Percentiles rank a stretch among this genome's conserved stretches.
phyloP scores from a whole-genome alignment of 2,797 vertebrate species.

The Alca torda region DNA sequence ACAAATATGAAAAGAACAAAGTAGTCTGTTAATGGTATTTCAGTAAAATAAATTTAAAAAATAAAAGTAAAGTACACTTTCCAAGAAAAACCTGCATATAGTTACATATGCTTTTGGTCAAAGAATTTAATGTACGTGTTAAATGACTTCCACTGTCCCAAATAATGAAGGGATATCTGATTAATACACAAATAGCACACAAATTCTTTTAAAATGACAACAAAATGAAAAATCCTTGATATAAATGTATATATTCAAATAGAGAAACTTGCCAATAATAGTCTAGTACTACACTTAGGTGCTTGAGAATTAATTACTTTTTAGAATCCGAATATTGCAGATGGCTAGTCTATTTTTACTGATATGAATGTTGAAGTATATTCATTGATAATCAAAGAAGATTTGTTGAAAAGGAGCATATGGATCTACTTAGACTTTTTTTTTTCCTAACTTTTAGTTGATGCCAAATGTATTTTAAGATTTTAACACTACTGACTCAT shows the following conservation, averaged over 20 bases:
- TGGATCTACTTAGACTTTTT: neutral
- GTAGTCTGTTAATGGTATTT: neutral
- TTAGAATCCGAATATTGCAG: neutral
- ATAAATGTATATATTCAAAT: neutral
- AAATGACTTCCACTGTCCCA: neutral
- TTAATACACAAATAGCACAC: neutral
- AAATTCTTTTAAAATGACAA: neutral
- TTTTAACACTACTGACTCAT: neutral
- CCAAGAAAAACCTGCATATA: neutral
- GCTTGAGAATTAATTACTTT: neutral
- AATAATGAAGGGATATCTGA: neutral
- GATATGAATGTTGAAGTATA: neutral
- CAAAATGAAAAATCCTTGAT: neutral
- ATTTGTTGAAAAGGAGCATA: neutral
- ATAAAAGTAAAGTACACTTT: neutral
- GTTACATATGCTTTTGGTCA: neutral
- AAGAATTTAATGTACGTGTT: neutral
- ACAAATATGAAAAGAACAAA: neutral
- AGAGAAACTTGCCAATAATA: neutral
- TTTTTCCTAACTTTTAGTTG: neutral
- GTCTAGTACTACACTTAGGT: neutral
- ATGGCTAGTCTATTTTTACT: slow-evolving; percentile 22
- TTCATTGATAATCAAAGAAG: neutral
- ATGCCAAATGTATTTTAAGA: neutral
- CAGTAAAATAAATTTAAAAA: neutral